Base-by-base conservation (phyloP, 2,888 invertebrate genomes). In the Microplitis manilae region DNA sequence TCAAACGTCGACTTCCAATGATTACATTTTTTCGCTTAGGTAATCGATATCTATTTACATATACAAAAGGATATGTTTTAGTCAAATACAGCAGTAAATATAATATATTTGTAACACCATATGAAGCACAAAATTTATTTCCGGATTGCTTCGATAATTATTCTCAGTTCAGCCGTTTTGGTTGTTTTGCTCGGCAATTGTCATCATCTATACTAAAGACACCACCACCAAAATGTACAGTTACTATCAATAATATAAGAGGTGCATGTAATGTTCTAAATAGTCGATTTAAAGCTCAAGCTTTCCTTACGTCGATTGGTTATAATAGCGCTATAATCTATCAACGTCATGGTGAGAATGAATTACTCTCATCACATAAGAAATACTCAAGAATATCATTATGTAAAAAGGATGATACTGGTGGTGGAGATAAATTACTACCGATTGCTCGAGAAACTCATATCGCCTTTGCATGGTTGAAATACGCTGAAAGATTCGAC, bases 101-200 rank as follows among this genome's bases (percentile, higher is more conserved):
- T 65, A 65, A 65, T 30, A 65, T 65, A 30, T 65, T 65, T 65
- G 65, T 65, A 6, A 20, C 65, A 9, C 65, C 65, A 30, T 65
- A 65, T 30, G 65, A 65, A 65, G 65, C 65, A 38, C 65, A 65
- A 65, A 65, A 65, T 65, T 30, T 65, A 7, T 65, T 65, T 13
- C 65, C 65, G 5, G 65, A 65, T 8, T 65, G 65, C 20, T 65
- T 65, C 38, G 65, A 65, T 30, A 30, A 65, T 65, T 65, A 65
- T 13, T 20, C 30, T 0, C 38, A 13, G 30, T 65, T 65, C 13
- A 65, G 30, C 13, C 65, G 65, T 30, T 65, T 65, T 30, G 65
- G 65, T 30, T 30, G 65, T 30, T 65, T 65, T 65, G 65, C 65
- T 5, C 17, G 65, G 13, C 65, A 65, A 30, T 30, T 65, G 38